A percentile compares a stretch with the other conserved stretches of the same genome.
phyloP scores from a whole-genome alignment of 2,888 invertebrate genomes.

The Hirtodrosophila trivittata region DNA sequence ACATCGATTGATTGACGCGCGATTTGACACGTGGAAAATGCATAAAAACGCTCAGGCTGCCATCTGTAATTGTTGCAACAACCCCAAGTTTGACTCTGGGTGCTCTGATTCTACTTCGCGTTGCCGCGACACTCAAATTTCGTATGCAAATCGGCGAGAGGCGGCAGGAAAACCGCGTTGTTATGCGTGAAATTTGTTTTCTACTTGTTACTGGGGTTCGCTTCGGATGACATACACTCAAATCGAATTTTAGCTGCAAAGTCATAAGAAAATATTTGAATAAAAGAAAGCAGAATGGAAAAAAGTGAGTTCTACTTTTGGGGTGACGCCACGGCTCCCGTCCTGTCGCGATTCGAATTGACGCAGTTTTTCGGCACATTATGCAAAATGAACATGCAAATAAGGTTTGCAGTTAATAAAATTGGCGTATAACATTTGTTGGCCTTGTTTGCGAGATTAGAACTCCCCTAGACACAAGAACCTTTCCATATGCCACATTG shows the following conservation, averaged over 20 bases:
- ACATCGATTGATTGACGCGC: slow-evolving; percentile 79
- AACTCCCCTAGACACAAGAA: slow-evolving; percentile 19
- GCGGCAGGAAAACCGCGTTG: slow-evolving; percentile 72
- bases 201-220: slow-evolving; percentile 34
- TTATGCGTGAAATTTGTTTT: slow-evolving; percentile 83
- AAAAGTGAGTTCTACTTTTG: slow-evolving; percentile 27
- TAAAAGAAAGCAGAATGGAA: slow-evolving; percentile 58
- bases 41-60: slow-evolving; percentile 62
- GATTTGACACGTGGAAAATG: slow-evolving; percentile 78
- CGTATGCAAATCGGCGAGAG: slow-evolving; percentile 75
- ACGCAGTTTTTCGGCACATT: slow-evolving; percentile 70
- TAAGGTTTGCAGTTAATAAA: slow-evolving; percentile 83
- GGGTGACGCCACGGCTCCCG: slow-evolving; percentile 10
- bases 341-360: slow-evolving; percentile 45
- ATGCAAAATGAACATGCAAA: slow-evolving; percentile 83
- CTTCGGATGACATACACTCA: slow-evolving; percentile 66
- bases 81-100: slow-evolving; percentile 46
- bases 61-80: slow-evolving; percentile 76
- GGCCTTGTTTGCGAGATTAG: slow-evolving; percentile 30
- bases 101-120: slow-evolving; percentile 7
- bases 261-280: slow-evolving; percentile 76
- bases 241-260: slow-evolving; percentile 71
- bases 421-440: slow-evolving; percentile 71
- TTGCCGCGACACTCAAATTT: slow-evolving; percentile 53
- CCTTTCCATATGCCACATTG: slow-evolving; percentile 68